Percentiles rank a stretch among this genome's conserved stretches.
phyloP scores from a whole-genome alignment of 2,797 vertebrate genomes.

The Characodon lateralis region DNA sequence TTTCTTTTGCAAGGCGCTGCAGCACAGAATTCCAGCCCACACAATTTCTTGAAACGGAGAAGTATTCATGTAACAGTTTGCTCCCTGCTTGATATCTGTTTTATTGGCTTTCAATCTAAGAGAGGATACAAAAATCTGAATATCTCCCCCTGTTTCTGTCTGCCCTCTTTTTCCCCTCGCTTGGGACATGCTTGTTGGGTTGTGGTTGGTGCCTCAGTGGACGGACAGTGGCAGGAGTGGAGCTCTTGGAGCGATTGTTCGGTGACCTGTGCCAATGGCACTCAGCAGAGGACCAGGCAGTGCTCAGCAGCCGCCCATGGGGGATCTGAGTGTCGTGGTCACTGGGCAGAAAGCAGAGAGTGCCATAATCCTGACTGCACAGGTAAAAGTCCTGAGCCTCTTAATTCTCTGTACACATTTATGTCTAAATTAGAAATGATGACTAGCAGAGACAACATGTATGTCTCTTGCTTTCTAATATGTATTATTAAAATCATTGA shows the following conservation, averaged over 20 bases:
- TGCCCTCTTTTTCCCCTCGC: conserved; percentile 67
- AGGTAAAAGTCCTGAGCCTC: conserved; percentile 84
- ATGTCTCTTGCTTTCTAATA: conserved; percentile 9
- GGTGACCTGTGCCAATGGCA: conserved; percentile 97
- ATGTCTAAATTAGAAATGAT: conserved; percentile 65
- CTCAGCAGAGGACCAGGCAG: conserved; percentile 95
- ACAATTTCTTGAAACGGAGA: conserved; percentile 17
- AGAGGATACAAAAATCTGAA: conserved; percentile 71
- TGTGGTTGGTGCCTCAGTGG: conserved; percentile 85
- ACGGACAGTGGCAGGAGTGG: conserved; percentile 99
- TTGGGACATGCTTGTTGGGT: conserved; percentile 71
- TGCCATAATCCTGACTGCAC: conserved; percentile 97
- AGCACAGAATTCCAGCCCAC: not conserved
- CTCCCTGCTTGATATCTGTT: conserved; percentile 47
- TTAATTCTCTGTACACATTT: conserved; percentile 65
- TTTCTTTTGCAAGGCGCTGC: conserved; percentile 1
- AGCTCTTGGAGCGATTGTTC: conserved; percentile 98
- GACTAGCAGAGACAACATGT: conserved; percentile 6
- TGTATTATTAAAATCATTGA: conserved; percentile 15
- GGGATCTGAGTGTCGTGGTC: conserved; percentile 96
- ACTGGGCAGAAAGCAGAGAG: conserved; percentile 98
- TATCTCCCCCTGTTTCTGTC: conserved; percentile 70
- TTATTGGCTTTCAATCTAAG: conserved; percentile 53
- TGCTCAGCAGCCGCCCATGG: conserved; percentile 96
- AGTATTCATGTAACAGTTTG: conserved; percentile 28